phyloP scores from a whole-genome alignment of 2,113 vertebrate species.

The Aegithalos caudatus region DNA sequence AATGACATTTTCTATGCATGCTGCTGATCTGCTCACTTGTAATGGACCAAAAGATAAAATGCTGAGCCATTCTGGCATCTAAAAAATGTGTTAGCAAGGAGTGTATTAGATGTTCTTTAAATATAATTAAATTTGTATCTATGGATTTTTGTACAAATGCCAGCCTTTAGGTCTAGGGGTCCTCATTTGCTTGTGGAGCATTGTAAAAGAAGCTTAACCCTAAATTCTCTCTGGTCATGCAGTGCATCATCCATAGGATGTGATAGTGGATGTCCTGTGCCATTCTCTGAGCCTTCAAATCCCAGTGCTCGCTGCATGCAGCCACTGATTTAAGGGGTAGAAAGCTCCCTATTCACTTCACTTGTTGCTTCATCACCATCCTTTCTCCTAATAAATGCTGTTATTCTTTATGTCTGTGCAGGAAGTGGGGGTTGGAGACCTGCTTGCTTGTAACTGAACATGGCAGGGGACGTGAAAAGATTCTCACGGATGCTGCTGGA shows the following conservation, averaged over 20 bases:
- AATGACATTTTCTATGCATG: background rate
- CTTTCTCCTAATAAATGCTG: background rate
- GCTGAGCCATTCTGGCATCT: background rate
- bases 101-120: background rate
- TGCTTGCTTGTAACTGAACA: background rate
- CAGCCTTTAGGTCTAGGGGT: background rate
- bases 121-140: background rate
- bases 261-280: background rate
- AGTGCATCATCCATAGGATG: background rate
- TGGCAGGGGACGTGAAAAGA: constrained; percentile 19
- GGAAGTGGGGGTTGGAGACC: background rate
- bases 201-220: background rate
- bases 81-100: background rate
- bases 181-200: background rate
- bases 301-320: background rate
- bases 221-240: background rate
- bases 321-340: background rate
- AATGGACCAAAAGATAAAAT: background rate
- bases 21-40: background rate
- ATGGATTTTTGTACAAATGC: background rate
- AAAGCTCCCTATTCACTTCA: background rate
- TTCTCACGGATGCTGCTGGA: constrained; percentile 60
- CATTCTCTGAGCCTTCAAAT: background rate
- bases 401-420: background rate
- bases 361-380: background rate